Conservation (phyloP, 2,113 vertebrate genomes). For the Halcyon malimbica region DNA sequence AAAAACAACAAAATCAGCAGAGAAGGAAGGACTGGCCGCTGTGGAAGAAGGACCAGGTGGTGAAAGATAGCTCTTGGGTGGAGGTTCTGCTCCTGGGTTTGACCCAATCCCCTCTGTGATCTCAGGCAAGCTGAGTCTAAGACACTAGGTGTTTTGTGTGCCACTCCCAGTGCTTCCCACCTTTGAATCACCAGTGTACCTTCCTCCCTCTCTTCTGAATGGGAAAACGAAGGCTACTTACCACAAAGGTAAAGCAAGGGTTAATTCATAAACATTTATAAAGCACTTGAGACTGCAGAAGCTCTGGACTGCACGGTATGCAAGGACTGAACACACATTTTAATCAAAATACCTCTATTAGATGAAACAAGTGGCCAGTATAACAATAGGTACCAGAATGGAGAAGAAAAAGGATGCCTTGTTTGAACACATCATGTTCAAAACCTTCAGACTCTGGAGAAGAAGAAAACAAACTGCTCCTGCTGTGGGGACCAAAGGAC, state of each 20-base stretch:
- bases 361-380: background rate
- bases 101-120: background rate
- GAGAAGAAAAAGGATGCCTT: background rate
- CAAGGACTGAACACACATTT: background rate
- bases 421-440: background rate
- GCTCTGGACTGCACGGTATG: background rate
- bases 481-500: background rate
- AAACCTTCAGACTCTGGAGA: background rate
- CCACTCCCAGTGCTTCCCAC: background rate
- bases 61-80: background rate
- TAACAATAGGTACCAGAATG: background rate
- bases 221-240: background rate
- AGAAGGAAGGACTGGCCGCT: background rate
- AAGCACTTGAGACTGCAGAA: background rate
- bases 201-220: background rate
- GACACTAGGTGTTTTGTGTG: background rate
- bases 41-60: background rate
- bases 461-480: background rate
- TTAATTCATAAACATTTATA: background rate
- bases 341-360: slow-evolving; percentile 5
- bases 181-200: background rate
- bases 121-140: background rate
- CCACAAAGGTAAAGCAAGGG: background rate
- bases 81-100: background rate
- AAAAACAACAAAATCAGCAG: background rate